Conservation (phyloP, 2,113 vertebrate species). For the Eublepharis macularius region DNA sequence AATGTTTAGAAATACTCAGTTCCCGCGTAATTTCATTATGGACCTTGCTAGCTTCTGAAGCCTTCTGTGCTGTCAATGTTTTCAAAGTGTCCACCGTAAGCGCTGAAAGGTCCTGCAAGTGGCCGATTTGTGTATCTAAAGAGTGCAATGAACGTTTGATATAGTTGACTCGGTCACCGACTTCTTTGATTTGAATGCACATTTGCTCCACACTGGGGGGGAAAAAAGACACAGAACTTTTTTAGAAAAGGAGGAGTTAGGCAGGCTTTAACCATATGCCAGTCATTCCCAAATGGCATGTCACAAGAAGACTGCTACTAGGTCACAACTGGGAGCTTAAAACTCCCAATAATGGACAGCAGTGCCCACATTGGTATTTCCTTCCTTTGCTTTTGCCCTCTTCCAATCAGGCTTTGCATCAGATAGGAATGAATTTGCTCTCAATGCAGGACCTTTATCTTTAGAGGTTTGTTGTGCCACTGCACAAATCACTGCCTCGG, state of each 20-base stretch:
- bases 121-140: slow-evolving; percentile 96
- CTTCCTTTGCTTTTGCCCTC: background rate
- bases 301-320: background rate
- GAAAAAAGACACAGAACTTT: background rate
- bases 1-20: slow-evolving; percentile 94
- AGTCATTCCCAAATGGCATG: background rate
- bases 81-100: slow-evolving; percentile 98
- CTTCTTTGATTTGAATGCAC: slow-evolving; percentile 97
- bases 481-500: background rate
- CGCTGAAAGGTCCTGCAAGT: slow-evolving; percentile 97
- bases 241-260: background rate
- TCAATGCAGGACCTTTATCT: background rate
- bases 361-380: background rate
- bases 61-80: slow-evolving; percentile 95
- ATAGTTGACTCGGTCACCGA: slow-evolving; percentile 96
- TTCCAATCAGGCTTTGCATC: background rate
- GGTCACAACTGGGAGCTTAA: background rate
- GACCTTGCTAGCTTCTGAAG: slow-evolving; percentile 96
- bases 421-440: background rate
- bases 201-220: slow-evolving; percentile 90
- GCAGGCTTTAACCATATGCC: background rate
- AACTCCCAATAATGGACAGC: background rate
- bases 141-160: slow-evolving; percentile 97
- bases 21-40: slow-evolving; percentile 97
- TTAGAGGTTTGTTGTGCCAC: too few species aligned